A percentile compares a stretch with the other conserved stretches of the same genome.
phyloP scores from a whole-genome alignment of 2,113 vertebrate species.

The Nettapus auritus region DNA sequence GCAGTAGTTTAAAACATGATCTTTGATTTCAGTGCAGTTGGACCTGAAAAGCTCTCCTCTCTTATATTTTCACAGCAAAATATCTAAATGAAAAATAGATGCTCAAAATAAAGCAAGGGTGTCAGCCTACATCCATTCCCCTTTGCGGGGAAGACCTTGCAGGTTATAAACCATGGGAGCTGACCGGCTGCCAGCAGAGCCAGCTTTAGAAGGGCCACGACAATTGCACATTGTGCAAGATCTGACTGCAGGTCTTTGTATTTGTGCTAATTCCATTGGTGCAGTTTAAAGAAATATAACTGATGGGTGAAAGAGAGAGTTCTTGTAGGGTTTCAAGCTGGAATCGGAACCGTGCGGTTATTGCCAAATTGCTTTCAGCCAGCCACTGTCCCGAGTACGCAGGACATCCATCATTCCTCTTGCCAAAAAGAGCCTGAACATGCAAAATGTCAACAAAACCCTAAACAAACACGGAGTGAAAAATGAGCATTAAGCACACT shows the following conservation, averaged over 20 bases:
- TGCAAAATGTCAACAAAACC: neutral
- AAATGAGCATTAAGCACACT: neutral
- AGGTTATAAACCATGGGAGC: accelerated
- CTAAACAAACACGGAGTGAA: neutral
- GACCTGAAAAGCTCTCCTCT: neutral
- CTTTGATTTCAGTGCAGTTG: neutral
- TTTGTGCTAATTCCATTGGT: neutral
- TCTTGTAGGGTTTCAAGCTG: neutral
- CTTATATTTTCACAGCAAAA: neutral
- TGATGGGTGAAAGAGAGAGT: neutral
- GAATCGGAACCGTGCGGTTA: accelerated
- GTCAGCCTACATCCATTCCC: neutral
- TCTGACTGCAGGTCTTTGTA: neutral
- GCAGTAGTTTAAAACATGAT: neutral
- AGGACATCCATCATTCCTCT: neutral
- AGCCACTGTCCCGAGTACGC: accelerated
- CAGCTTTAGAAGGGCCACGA: neutral
- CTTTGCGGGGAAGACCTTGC: neutral
- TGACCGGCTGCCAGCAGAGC: neutral
- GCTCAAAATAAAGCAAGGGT: neutral
- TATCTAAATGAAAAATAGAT: neutral
- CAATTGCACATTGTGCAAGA: neutral
- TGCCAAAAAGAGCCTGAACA: neutral
- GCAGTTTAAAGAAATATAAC: neutral
- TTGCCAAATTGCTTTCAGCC: neutral